Percentiles rank a stretch among this genome's conserved stretches.
Conservation (phyloP, 2,888 invertebrate species). For the Scaptomyza tumidula region DNA sequence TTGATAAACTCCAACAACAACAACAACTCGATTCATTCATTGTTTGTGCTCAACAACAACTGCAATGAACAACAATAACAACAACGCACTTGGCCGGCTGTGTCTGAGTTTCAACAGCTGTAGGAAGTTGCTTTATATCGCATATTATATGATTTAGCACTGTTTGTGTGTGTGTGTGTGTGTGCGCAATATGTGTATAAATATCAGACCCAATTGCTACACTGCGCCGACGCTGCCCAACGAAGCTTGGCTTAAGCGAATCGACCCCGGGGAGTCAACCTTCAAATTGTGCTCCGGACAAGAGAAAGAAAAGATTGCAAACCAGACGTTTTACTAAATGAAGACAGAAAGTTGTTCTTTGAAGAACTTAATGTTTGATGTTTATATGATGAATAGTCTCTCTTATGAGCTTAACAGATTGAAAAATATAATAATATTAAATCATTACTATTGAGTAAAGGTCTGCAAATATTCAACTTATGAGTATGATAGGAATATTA, state of each 20-base stretch:
- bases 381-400: neutral
- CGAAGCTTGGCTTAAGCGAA: slow-evolving; percentile 64
- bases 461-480: no score
- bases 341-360: slow-evolving; percentile 1
- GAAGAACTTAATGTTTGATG: neutral
- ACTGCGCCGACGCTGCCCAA: slow-evolving; percentile 39
- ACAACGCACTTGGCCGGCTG: slow-evolving; percentile 62
- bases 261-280: slow-evolving; percentile 60
- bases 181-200: neutral
- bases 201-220: slow-evolving; percentile 45
- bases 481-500: no score
- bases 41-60: slow-evolving; percentile 53
- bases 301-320: slow-evolving; percentile 10
- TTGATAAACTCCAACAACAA: slow-evolving; percentile 59
- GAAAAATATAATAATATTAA: no score
- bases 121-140: slow-evolving; percentile 66
- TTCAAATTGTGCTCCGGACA: slow-evolving; percentile 33
- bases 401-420: no score
- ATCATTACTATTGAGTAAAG: no score
- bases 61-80: slow-evolving; percentile 17
- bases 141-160: slow-evolving; percentile 34
- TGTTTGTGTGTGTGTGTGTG: slow-evolving; percentile 11
- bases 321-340: neutral
- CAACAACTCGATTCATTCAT: slow-evolving; percentile 66
- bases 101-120: slow-evolving; percentile 60